phyloP scores from a whole-genome alignment of 2,888 invertebrate genomes.

The Caenorhabditis sulstoni region DNA sequence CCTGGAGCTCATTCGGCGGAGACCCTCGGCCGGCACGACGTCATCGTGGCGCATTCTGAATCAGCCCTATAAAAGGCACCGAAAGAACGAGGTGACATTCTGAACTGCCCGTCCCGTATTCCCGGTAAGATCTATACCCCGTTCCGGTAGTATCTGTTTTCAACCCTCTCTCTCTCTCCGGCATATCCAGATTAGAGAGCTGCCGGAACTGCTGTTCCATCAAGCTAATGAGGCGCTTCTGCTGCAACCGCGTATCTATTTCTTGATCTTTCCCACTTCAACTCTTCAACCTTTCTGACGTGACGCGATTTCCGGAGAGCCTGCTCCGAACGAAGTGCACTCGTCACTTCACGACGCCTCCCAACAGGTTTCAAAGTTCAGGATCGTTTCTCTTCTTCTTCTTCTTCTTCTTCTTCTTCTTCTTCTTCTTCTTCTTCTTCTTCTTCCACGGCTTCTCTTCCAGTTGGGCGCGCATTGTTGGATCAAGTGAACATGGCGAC shows the following conservation, averaged over 20 bases:
- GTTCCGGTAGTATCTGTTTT: not conserved
- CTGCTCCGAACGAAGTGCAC: conserved; percentile 26
- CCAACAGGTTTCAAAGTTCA: conserved; percentile 48
- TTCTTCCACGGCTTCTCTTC: conserved; percentile 21
- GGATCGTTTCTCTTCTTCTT: not conserved
- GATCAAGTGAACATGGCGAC: conserved; percentile 42
- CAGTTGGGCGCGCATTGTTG: conserved; percentile 25
- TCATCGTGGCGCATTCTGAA: conserved; percentile 38
- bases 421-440: conserved; percentile 9
- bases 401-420: conserved; percentile 12
- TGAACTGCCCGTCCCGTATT: not conserved
- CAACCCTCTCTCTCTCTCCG: not conserved
- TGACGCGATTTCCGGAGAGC: conserved; percentile 42
- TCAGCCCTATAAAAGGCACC: conserved; percentile 23
- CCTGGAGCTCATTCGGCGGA: conserved; percentile 19
- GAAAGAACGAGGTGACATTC: too few species aligned
- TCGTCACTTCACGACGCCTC: conserved; percentile 24
- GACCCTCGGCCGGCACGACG: too few species aligned
- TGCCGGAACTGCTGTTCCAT: not conserved
- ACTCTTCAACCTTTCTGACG: conserved; percentile 36
- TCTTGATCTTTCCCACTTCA: conserved; percentile 5
- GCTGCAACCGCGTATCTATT: conserved; percentile 6
- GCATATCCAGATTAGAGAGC: not conserved
- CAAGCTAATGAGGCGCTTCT: not conserved
- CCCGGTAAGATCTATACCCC: not conserved